Base-by-base conservation (phyloP, 2,888 invertebrate genomes). In the Hydriomena furcata region DNA sequence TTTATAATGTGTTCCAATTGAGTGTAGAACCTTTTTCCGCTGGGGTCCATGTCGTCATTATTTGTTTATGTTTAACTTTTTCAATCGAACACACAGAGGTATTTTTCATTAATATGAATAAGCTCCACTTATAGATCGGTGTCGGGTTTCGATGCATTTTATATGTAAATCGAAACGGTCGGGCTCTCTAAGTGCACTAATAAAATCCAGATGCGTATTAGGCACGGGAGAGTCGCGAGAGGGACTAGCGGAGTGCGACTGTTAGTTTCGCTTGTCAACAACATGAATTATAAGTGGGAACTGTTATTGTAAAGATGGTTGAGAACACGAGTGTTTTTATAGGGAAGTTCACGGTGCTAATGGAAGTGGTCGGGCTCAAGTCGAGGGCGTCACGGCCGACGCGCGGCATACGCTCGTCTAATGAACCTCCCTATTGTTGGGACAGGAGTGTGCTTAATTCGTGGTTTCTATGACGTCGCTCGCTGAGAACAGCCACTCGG, bases 391-490 rank as follows among this genome's bases (percentile, higher is more conserved):
- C 85, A 85, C 82, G 87, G 80, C 65, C 78, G 77, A 76, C 81
- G 84, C 81, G 66, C 75, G 80, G 77, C 88, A 82, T 84, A 84
- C 85, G 88, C 60, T 77, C 82, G 72, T 56, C 74, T 88, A 88
- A 89, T 88, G 87, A 88, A 88, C 76, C 76, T 66, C 73, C 77
- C 82, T 79, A 84, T 88, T 87, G 86, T 87, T 80, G 71, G 68
- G 71, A 71, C 71, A 79, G 75, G 76, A 87, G 85, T 77, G 81
- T 79, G 76, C 84, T 82, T 81, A 79, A 83, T 82, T 79, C 78
- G 77, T 69, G 77, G 75, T 71, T 66, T 72, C 72, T 76, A 76
- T 74, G 75, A 69, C 42, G 68, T 64, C 70, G 66, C 72, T 71
- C 62, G 66, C 61, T 30, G 37, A 61, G 66, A 67, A 68, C 61